Evolutionary conservation across 2,888 invertebrate genomes (phyloP), one percentile per base, ranked within the genome.

Genomic region (Drosophila quinaria): DNA sequence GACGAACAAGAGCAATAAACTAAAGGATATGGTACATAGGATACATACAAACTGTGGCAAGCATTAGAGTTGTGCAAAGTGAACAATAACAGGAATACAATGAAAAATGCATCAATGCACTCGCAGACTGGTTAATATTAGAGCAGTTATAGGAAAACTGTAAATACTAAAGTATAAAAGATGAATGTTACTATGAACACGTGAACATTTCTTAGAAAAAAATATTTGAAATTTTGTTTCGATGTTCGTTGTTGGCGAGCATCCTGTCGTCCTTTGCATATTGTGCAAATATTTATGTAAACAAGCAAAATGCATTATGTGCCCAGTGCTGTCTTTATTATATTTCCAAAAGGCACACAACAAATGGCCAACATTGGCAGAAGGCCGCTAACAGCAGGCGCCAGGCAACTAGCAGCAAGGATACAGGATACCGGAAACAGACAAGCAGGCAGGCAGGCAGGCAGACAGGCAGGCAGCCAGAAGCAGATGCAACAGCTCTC

Each of bases 291-390:
- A 85, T 86, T 86, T 82, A 71, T 79, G 80, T 70, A 71, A 81
- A 81, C 79, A 81, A 68, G 70, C 49, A 74, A 86, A 80, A 68
- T 80, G 71, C 69, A 79, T 80, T 80, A 83, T 73, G 76, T 74
- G 77, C 75, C 75, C 79, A 70, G 64, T 63, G 65, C 76, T 56
- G 80, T 79, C 75, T 74, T 79, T 79, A 77, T 77, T 79, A 79
- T 79, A 64, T 79, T 77, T 77, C 56, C 44, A 74, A 74, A 77
- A 78, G 60, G 79, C 74, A 62, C 50, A 74, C 60, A 69, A 66
- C 70, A 70, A 79, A 79, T 66, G 75, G 69, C 63, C 47, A 65
- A 87, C 71, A 71, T 71, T 64, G 31, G 52, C 51, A 52, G 37
- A 19, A 41, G 50, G 42, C 58, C 29, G 63, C 49, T n/a, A 41